Evolutionary conservation across 1,140 invertebrate genomes (phyloP), one percentile per base, ranked within the genome.

Genomic region (Diachasmimorpha longicaudata): DNA sequence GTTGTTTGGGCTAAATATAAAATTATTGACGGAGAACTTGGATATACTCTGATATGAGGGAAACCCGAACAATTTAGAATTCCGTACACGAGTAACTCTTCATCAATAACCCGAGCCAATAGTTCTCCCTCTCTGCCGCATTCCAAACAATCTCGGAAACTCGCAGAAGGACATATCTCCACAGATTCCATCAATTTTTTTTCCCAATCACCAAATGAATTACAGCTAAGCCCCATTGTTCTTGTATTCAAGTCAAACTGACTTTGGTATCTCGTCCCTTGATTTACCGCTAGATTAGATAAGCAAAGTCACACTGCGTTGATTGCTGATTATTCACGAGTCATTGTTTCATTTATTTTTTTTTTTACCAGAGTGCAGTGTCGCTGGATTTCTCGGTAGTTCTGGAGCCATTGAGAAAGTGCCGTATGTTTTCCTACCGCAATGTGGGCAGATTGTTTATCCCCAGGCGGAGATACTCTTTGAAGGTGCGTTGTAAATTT

Each of bases 401-500:
- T 90, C 91, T 52, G 93, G 92, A n/a, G 90, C 92, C 55, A 81
- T 91, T 46, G 95, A 96, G 82, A 93, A 92, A 83, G 94, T 96
- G 74, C 96, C 96, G 14, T 95, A 95, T 83, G 94, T 97, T 14
- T 96, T 94, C 87, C 88, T 96, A 77, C 95, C 95, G 6, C 89
- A 95, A 25, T 93, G 93, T 81, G 95, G 94, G 19, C 95, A 96
- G 86, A 95, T 96, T 77, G 93, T 96, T 79, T 93, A 96, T 89
- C 95, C 95, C 0, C 94, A 94, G 75, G 93, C 94, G 78, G 94
- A 96, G 89, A 95, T 97, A 80, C 92, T 91, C 78, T 94, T 96
- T 85, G 89, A 92, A 88, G 94, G 95, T 96, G 88, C 91, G 90
- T 89, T 21, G 36, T 72, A 39, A n/a, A 75, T 21, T 70, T 10